Base-by-base conservation (phyloP, 2,888 invertebrate genomes). In the Amphipyra tragopoginis region DNA sequence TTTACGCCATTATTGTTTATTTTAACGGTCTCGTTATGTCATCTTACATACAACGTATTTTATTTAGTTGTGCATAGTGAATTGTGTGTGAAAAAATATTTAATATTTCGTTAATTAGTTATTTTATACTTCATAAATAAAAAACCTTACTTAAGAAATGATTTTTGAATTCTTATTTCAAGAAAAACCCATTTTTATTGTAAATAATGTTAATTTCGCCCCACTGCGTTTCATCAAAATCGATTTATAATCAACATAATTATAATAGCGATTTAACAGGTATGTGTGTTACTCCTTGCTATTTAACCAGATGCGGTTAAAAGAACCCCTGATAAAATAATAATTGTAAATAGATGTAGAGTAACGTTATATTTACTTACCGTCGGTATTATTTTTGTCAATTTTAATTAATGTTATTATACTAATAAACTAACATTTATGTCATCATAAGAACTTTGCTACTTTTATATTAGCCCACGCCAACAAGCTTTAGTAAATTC, bases 51-150 rank as follows among this genome's bases (percentile, higher is more conserved):
- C 11, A 15, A 15, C 38, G 29, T 51, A 57, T 36, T 60, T 59
- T 53, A 55, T 48, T 44, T 63, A 65, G 50, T 34, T 66, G 59
- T 70, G 77, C 65, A 51, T 69, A 75, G 64, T 64, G 60, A 67
- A 75, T 79, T 77, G 77, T 66, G 72, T 72, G 78, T 80, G 51
- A 58, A 75, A 45, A 64, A 36, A 59, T 70, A 78, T 70, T 80
- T 65, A 79, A 75, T 66, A 70, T 78, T 72, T 57, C 72, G 7
- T 74, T 64, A 65, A 69, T 65, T 74, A 74, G 75, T 64, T 72
- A 51, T 58, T 72, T 72, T 65, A 55, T 72, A 71, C 68, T 54
- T 72, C 75, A 56, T 69, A 65, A 78, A 78, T 80, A 80, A 77
- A 79, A 47, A 59, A 44, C 38, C 11, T 65, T 61, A 68, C 54